Evolutionary conservation across 2,113 vertebrate genomes (phyloP), one percentile per base, ranked within the genome.

Genomic region (Spea multiplicata): DNA sequence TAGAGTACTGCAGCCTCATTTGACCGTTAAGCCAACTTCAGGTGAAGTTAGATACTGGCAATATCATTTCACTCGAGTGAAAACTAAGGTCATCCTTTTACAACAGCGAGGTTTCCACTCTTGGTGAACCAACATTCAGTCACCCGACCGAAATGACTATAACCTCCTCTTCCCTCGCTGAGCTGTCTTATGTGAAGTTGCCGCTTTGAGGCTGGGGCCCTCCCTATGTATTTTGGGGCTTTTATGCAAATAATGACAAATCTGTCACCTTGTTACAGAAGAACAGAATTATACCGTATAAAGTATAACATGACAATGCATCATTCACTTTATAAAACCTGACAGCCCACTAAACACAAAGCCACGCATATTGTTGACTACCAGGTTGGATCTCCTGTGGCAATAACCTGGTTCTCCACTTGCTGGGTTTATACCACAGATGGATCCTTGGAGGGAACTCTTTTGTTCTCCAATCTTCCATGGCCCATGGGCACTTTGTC

Each of bases 81-180:
- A 78, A 91, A 91, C 91, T 82, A 90, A 90, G 87, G 88, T 89
- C 88, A 89, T 17, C 74, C 0, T 44, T 30, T 85, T 86, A 89
- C 84, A 81, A 80, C 73, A 84, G 16, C 83, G 85, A 83, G 50
- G 70, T 85, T 85, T 61, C 86, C 87, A 88, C 88, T 85, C 84
- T 86, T 57, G 8, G 80, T 87, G 88, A 90, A 89, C 87, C 86
- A 50, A 84, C 83, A 74, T 81, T 72, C 85, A 68, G 80, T 75
- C 0, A 6, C 82, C 85, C 55, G 10, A 59, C 44, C 53, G 68
- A 82, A 85, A 83, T 84, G 84, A 87, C 83, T 85, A 66, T 75
- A 30, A 30, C 30, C 30, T 30, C 30, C 77, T 83, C 61, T 72
- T 82, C 66, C 67, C 87, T 87, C 84, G 79, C 89, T 90, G 84